Percentiles rank a stretch among this genome's conserved stretches.
Conservation (phyloP, 1,140 invertebrate genomes). For the Ridgeia piscesae region DNA sequence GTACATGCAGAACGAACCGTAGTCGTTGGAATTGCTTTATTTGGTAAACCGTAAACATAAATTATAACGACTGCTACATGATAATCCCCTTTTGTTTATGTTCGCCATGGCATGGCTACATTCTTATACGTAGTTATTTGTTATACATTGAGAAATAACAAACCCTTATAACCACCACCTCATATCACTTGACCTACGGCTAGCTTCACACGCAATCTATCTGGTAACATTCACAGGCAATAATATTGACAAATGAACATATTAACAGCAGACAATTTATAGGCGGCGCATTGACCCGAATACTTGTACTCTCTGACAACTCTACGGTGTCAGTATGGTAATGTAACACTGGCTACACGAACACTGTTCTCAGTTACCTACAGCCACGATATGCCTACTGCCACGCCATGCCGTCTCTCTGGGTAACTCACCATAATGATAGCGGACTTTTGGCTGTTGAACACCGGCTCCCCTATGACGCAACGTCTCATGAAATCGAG, state of each 20-base stretch:
- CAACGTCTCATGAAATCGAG: not conserved
- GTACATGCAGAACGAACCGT: not conserved
- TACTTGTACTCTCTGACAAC: not conserved
- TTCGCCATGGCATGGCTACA: not conserved
- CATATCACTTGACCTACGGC: not conserved
- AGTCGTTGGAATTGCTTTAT: not conserved
- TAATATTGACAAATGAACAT: not conserved
- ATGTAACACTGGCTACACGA: not conserved
- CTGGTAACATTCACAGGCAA: not conserved
- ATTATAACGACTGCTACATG: not conserved
- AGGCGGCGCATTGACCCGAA: not conserved
- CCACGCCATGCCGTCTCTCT: not conserved
- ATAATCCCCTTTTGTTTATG: not conserved
- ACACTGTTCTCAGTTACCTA: not conserved
- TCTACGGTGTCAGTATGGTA: too few relatives aligned
- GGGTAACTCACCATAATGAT: not conserved
- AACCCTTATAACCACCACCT: not conserved
- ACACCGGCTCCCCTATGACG: not conserved
- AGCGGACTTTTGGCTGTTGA: not conserved
- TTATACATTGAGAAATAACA: not conserved
- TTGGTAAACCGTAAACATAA: not conserved
- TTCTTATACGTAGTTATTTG: not conserved
- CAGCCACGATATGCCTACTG: too few relatives aligned
- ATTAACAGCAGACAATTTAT: not conserved
- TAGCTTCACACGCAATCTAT: not conserved